A percentile compares a stretch with the other conserved stretches of the same genome.
Evolutionary conservation across 2,888 invertebrate genomes (phyloP).

Genomic region (Mechanitis mazaeus): DNA sequence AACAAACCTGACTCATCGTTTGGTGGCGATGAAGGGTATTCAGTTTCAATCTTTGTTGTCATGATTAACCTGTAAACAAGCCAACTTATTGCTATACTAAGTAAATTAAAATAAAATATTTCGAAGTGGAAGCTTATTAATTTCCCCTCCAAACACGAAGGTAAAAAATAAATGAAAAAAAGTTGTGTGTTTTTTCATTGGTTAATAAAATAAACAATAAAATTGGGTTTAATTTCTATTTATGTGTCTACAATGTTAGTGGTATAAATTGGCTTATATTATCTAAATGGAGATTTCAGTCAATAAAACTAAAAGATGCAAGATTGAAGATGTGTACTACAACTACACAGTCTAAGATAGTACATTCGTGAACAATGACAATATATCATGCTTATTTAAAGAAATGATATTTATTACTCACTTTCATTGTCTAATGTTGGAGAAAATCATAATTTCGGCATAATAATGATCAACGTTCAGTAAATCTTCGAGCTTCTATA

Average conservation of each 20-base stretch:
- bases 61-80: constrained; percentile 71
- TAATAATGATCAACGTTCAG: background rate
- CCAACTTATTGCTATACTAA: constrained; percentile 31
- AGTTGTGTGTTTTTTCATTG: background rate
- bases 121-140: background rate
- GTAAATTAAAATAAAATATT: constrained; percentile 10
- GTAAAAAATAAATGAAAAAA: background rate
- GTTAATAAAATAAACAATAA: background rate
- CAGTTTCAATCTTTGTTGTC: constrained; percentile 66
- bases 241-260: background rate
- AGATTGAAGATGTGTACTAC: constrained; percentile 1
- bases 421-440: constrained; percentile 30
- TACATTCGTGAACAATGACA: constrained; percentile 21
- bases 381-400: constrained; percentile 22
- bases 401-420: constrained; percentile 27
- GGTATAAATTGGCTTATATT: background rate
- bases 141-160: background rate
- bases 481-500: constrained; percentile 14
- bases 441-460: constrained; percentile 8
- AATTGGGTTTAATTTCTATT: constrained; percentile 7
- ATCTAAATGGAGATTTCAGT: too few species aligned
- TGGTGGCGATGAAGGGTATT: constrained; percentile 57
- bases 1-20: constrained; percentile 69
- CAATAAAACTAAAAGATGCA: background rate
- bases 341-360: constrained; percentile 11